Conservation (phyloP, 2,113 vertebrate genomes). For the Lonchura striata region DNA sequence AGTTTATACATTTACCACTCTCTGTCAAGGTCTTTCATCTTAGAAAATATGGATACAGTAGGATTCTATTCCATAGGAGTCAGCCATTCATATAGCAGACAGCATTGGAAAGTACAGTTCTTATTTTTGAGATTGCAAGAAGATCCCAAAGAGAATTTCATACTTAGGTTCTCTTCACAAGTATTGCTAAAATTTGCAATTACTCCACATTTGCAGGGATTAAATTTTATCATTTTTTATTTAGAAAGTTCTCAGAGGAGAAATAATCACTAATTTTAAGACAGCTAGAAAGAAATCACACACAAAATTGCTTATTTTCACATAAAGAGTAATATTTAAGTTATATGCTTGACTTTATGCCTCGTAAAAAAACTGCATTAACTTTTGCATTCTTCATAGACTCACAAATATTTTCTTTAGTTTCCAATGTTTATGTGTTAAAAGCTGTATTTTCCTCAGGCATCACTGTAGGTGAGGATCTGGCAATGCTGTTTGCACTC, state of each 20-base stretch:
- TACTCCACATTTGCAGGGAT: neutral
- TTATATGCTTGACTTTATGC: slow-evolving; percentile 3
- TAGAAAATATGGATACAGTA: neutral
- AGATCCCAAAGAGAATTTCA: neutral
- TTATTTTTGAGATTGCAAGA: neutral
- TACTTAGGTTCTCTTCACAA: neutral
- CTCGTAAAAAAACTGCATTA: slow-evolving; percentile 12
- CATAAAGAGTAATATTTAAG: slow-evolving; percentile 6
- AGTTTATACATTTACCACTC: neutral
- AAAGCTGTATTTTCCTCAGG: slow-evolving; percentile 6
- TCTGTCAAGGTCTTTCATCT: neutral
- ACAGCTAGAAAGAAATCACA: neutral
- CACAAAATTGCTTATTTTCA: slow-evolving; percentile 4
- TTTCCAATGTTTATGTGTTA: neutral
- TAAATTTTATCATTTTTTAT: neutral
- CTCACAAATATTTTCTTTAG: neutral
- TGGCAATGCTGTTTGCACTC: slow-evolving; percentile 7
- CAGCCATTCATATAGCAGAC: neutral
- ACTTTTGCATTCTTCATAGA: slow-evolving; percentile 14
- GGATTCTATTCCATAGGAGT: neutral
- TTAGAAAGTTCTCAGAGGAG: slow-evolving; percentile 8
- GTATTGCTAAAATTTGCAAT: neutral
- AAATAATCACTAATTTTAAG: slow-evolving; percentile 22
- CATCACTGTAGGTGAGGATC: neutral
- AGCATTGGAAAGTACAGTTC: neutral